Evolutionary conservation across 2,113 vertebrate species (phyloP), one percentile per base, ranked within the genome.

Genomic region (Calidris pugnax): DNA sequence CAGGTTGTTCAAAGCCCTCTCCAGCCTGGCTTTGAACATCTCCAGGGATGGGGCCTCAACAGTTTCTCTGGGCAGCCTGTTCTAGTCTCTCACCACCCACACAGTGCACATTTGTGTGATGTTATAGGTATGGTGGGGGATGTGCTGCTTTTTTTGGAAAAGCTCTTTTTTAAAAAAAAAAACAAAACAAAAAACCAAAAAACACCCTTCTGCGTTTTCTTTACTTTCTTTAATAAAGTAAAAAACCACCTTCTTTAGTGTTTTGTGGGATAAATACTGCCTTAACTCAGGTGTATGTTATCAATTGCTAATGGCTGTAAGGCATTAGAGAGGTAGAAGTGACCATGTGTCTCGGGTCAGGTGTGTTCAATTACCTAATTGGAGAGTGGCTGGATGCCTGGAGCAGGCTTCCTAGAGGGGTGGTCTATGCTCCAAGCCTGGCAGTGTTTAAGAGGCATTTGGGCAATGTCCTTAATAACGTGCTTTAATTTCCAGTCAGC

Each of bases 301-400:
- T 10, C 13, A 28, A 4, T 9, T n/a, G 10, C n/a, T 63, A 14
- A 33, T 13, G 28, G 22, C n/a, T 74, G 39, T 13, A 30, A 64
- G 57, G 41, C 64, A 45, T 18, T 23, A 33, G 30, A 37, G n/a
- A 6, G 22, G 24, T 5, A 48, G 64, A 28, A 24, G 14, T 39
- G 30, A 8, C 4, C 4, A 4, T 4, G 26, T 55, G 35, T 30
- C 37, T 24, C 2, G 14, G 4, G 8, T 33, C 19, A 63, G 48
- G 2, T 66, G 50, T n/a, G 55, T 16, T 12, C 10, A 35, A 2
- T 35, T 27, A 47, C 9, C 18, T 11, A 10, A 51, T 0, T n/a
- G 17, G 32, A 30, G 26, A 19, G 27, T 10, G 20, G 26, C 30
- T 85, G 2, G 55, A 68, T 27, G 18, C 24, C 16, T 79, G n/a